A percentile compares a stretch with the other conserved stretches of the same genome.
phyloP scores from a whole-genome alignment of 1,140 invertebrate species.

The Ips typographus region DNA sequence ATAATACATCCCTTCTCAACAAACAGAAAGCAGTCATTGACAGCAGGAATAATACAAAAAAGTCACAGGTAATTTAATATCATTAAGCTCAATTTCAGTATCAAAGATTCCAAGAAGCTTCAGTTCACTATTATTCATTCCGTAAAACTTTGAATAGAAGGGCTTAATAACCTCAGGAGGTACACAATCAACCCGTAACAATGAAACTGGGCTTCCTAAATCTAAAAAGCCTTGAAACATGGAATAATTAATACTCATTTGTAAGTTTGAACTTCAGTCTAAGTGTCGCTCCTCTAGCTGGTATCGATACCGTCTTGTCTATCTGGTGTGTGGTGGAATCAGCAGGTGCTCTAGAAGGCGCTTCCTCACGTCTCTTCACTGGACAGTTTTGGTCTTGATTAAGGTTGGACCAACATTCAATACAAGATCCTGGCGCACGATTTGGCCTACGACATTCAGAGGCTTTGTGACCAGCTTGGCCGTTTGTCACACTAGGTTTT shows the following conservation, averaged over 20 bases:
- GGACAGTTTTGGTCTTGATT: not conserved
- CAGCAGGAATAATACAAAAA: not conserved
- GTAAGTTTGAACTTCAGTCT: not conserved
- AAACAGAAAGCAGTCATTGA: slow-evolving; percentile 3
- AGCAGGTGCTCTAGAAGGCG: not conserved
- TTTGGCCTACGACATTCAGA: not conserved
- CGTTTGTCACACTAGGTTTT: too few relatives aligned
- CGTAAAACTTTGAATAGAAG: not conserved
- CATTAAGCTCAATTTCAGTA: not conserved
- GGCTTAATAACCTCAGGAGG: not conserved
- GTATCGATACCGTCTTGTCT: not conserved
- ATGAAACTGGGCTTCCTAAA: slow-evolving; percentile 8
- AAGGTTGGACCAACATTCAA: not conserved
- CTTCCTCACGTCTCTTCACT: not conserved
- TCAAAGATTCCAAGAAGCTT: not conserved
- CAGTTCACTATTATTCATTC: not conserved
- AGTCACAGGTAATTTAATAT: not conserved
- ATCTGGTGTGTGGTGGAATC: not conserved
- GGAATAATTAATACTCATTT: not conserved
- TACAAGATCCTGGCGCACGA: not conserved
- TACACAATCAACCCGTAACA: not conserved
- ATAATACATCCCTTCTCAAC: not conserved
- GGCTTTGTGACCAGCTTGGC: not conserved
- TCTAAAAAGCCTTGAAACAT: not conserved
- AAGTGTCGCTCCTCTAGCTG: not conserved